Evolutionary conservation across 2,113 vertebrate genomes (phyloP), one percentile per base, ranked within the genome.

Genomic region (Urocitellus parryii): DNA sequence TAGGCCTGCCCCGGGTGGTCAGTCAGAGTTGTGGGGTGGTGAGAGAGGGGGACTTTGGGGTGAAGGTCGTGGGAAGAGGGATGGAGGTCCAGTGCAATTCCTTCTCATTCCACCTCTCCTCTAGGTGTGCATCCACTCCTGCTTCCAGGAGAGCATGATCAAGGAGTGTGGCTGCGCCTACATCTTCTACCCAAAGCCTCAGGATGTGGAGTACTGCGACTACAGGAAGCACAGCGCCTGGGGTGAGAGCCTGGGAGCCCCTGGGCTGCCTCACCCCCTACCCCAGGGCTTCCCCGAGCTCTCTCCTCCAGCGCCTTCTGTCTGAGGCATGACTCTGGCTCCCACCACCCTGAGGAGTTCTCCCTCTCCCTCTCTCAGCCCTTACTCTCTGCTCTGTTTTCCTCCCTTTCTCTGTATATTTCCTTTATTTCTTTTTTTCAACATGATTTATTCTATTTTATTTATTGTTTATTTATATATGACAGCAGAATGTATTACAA

Each of bases 121-220:
- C 56, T 95, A 99, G 99, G 98, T 99, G 83, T 99, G 99, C 84
- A 98, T 99, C 42, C 98, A 98, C 65, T 99, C 99, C 95, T 99
- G 99, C 97, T 99, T 99, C 89, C 99, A 99, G 98, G 98, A 97
- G 73, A 98, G 83, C 85, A 99, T 99, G 98, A 97, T 99, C 4
- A 42, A 96, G 45, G 92, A 97, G 83, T 99, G 99, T 45, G 98
- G 98, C 94, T 99, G 99, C 42, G 99, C 98, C 0, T 98, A 99
- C 89, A 98, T 98, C 67, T 99, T 99, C 96, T 99, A 99, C 1
- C 99, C 99, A 0, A 81, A 96, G 92, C 98, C 98, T 0, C 0
- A 25, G 0, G 87, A 95, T 1, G 98, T 97, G 5, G 97, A 98
- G 89, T 99, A 98, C 87, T 99, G 99, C 70, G 98, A 99, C 96